Evolutionary conservation across 2,113 vertebrate species (phyloP).

Genomic region (Menidia beryllina): DNA sequence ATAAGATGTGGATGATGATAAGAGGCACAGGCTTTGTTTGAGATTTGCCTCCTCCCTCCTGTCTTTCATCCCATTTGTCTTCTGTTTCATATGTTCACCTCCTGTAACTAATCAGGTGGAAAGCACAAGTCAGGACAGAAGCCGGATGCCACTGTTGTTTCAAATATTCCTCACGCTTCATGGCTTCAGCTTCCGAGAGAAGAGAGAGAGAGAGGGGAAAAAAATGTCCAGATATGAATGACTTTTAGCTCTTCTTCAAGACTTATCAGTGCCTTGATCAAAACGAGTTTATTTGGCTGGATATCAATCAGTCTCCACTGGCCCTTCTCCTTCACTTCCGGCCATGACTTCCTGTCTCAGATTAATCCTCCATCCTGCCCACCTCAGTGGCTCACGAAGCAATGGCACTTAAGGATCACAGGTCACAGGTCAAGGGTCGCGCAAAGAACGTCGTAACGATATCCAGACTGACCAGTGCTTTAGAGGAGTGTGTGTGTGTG

Average conservation of each 20-base stretch:
- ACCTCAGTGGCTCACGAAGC: conserved; percentile 72
- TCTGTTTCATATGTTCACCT: conserved; percentile 65
- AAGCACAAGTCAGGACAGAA: conserved; percentile 56
- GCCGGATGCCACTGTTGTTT: conserved; percentile 69
- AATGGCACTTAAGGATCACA: conserved; percentile 73
- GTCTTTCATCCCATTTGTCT: conserved; percentile 40
- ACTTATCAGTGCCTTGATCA: conserved; percentile 76
- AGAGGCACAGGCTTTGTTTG: conserved; percentile 35
- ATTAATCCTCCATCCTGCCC: conserved; percentile 72
- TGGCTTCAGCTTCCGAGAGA: conserved; percentile 55
- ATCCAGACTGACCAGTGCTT: conserved; percentile 76
- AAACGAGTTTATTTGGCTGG: conserved; percentile 70
- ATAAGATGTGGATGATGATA: conserved; percentile 57
- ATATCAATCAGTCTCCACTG: conserved; percentile 73
- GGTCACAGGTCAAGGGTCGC: conserved; percentile 78
- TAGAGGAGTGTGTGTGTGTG: conserved; percentile 49
- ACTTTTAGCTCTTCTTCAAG: conserved; percentile 28
- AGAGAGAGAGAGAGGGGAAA: neutral
- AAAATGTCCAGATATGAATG: conserved; percentile 32
- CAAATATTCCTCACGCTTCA: conserved; percentile 66
- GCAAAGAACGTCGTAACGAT: conserved; percentile 77
- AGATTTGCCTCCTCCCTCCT: conserved; percentile 5
- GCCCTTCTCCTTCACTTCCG: conserved; percentile 66
- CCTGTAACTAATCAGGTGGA: conserved; percentile 73
- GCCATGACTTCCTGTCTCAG: conserved; percentile 60